Conservation (phyloP, 2,113 vertebrate genomes). For the Trichechus manatus region DNA sequence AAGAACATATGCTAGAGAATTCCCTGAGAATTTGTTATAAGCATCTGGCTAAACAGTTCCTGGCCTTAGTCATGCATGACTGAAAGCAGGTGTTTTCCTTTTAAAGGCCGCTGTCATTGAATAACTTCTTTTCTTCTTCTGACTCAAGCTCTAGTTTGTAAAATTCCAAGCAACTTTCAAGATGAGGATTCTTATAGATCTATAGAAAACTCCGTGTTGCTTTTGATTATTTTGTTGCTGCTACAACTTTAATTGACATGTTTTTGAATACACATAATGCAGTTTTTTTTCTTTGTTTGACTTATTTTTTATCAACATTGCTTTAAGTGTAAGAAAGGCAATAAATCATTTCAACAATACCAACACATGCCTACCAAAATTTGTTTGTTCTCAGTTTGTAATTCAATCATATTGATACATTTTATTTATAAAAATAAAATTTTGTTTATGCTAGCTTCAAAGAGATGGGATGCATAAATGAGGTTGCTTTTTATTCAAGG, state of each 20-base stretch:
- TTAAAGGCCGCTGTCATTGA: background rate
- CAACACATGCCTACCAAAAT: background rate
- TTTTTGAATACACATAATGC: background rate
- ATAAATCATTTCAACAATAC: slow-evolving; percentile 10
- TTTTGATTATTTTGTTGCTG: slow-evolving; percentile 11
- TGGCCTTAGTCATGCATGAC: background rate
- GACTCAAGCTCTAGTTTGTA: background rate
- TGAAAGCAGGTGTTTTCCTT: background rate
- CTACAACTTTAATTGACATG: background rate
- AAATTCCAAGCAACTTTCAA: slow-evolving; percentile 15
- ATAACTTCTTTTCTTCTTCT: background rate
- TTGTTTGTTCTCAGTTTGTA: background rate
- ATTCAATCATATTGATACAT: background rate
- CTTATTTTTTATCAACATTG: background rate
- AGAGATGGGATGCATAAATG: background rate
- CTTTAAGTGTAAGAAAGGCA: background rate
- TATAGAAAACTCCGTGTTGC: background rate
- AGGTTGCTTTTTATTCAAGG: background rate
- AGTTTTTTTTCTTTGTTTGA: slow-evolving; percentile 31
- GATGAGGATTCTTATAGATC: background rate
- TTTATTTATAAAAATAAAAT: slow-evolving; percentile 51
- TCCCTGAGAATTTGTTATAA: background rate
- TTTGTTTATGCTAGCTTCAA: slow-evolving; percentile 1
- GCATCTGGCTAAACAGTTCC: background rate
- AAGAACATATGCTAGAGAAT: background rate